Evolutionary conservation across 2,888 invertebrate genomes (phyloP).

Genomic region (Drosophila multiciliata): DNA sequence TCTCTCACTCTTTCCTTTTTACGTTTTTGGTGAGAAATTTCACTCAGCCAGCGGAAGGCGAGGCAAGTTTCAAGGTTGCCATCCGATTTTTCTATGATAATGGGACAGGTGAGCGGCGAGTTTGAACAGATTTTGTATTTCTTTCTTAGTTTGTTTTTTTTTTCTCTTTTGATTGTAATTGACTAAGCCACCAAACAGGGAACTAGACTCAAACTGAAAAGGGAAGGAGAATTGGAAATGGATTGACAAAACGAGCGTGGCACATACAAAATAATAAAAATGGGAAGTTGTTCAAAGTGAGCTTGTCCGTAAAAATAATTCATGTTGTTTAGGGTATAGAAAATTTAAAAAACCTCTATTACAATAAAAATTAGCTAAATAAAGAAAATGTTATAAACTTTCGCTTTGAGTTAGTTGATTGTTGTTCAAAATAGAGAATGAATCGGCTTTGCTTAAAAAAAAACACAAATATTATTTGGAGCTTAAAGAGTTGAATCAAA

Average conservation of each 20-base stretch:
- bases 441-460: no score
- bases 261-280: slow-evolving; percentile 11
- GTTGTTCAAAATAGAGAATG: background rate
- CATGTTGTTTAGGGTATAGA: background rate
- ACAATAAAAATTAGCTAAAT: slow-evolving; percentile 29
- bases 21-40: slow-evolving; percentile 64
- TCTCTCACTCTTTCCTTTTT: background rate
- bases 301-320: background rate
- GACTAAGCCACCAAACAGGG: slow-evolving; percentile 10
- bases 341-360: slow-evolving; percentile 15
- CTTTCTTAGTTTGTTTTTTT: background rate
- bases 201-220: background rate
- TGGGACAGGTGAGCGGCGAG: slow-evolving; percentile 41
- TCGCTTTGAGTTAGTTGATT: slow-evolving; percentile 9
- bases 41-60: slow-evolving; percentile 58
- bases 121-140: slow-evolving; percentile 35
- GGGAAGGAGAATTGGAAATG: slow-evolving; percentile 17
- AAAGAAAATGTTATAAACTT: slow-evolving; percentile 33
- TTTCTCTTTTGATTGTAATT: slow-evolving; percentile 28
- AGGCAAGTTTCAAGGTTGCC: slow-evolving; percentile 64
- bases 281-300: slow-evolving; percentile 14
- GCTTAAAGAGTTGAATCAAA: no score
- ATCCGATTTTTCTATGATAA: slow-evolving; percentile 51
- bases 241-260: slow-evolving; percentile 40
- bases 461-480: background rate